A percentile compares a stretch with the other conserved stretches of the same genome.
These are phyloP conservation scores for Formica selysi DNA, from an alignment of 1,140 invertebrate genomes.

Conservation along the genomic window DNA sequence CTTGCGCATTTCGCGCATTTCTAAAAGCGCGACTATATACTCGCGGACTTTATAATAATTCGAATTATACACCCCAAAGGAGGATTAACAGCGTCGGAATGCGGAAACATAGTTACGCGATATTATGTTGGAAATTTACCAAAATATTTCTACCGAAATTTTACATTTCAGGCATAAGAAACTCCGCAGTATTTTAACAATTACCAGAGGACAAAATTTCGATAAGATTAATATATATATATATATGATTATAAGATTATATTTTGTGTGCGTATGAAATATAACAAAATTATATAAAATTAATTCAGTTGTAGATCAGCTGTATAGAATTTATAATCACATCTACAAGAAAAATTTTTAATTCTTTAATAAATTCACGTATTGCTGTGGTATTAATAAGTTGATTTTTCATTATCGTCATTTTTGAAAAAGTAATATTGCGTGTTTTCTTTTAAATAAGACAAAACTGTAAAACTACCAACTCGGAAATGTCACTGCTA, in stretches of 20 bases:
- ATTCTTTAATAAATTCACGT: neutral
- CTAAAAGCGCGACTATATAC: conserved; percentile 51
- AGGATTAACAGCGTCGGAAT: conserved; percentile 33
- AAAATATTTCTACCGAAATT: conserved; percentile 2
- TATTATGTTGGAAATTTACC: conserved; percentile 17
- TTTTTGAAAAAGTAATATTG: neutral
- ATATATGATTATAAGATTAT: neutral
- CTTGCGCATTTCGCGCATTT: conserved; percentile 46
- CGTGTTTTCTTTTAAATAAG: neutral
- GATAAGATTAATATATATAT: neutral
- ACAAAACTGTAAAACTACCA: neutral
- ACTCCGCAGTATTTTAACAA: neutral
- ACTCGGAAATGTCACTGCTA: neutral
- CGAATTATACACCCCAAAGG: conserved; percentile 45
- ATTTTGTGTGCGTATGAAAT: neutral
- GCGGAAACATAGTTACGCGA: neutral
- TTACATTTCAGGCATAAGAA: neutral
- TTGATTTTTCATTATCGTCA: neutral
- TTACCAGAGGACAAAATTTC: neutral
- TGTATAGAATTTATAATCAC: neutral
- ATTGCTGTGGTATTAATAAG: neutral
- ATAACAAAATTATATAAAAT: neutral
- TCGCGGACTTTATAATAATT: conserved; percentile 55
- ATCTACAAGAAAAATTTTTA: neutral
- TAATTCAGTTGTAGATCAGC: neutral